Evolutionary conservation across 2,797 vertebrate genomes (phyloP), one percentile per base, ranked within the genome.

Genomic region (Acipenser ruthenus): DNA sequence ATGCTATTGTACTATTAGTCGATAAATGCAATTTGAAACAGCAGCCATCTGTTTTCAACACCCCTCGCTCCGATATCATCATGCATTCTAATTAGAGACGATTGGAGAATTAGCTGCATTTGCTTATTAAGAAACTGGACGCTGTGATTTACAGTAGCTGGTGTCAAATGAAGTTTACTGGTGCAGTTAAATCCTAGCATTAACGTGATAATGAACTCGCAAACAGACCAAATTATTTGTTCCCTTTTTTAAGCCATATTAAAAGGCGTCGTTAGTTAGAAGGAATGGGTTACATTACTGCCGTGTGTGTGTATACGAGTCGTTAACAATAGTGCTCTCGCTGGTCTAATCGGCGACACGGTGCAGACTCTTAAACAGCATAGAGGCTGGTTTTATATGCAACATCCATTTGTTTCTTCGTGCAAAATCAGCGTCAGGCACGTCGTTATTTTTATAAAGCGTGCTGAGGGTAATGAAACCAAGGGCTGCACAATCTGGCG

Each of bases 281-380:
- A 37, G 37, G 70, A 74, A 75, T 71, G 74, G 80, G 77, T 80
- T 73, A 87, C 85, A 87, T 85, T 80, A 82, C 84, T 84, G 82
- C 74, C 62, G 75, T 88, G 88, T 88, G 37, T 37, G 37, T 63
- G 75, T 88, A 88, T 88, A 87, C 76, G 81, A 87, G 84, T 85
- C 83, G 86, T 79, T 84, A 81, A 87, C 68, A 77, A 77, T 75
- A 58, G 72, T 73, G 76, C 70, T 73, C 70, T 73, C 63, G 82
- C 76, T 61, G 70, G 79, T 76, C 78, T 80, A 86, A 71, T 77
- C 75, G 72, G 73, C 60, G 80, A 74, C 70, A 80, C 75, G 71
- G 68, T 70, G 72, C 61, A 65, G 71, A 68, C 74, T 70, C 79
- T 83, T 75, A 81, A 82, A 77, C 73, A 76, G 37, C 37, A 37